Base-by-base conservation (phyloP, 1,140 invertebrate species). In the Camponotus vicinus region DNA sequence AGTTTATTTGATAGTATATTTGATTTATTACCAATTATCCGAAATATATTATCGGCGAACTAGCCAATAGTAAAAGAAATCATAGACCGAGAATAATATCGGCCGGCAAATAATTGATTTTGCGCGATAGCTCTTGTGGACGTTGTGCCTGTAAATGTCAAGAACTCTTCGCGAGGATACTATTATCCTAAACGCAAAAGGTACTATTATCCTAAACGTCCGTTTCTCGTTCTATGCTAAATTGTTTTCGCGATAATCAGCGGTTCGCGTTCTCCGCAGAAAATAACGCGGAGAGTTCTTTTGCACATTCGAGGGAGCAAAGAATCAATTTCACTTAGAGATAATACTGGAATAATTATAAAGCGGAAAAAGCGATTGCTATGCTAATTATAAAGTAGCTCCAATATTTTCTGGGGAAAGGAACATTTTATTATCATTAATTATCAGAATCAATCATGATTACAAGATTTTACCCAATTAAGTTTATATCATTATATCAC, bases 191-290 rank as follows among this genome's bases (percentile, higher is more conserved):
- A 82, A 83, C 27, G 40, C 40, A 27, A 3, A 45, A 45, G 3
- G 40, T 83, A 73, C 69, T 49, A 83, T 83, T 83, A 83, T 83
- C 69, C 40, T 73, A 71, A 82, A 61, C 69, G 69, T 49, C 18
- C 13, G 40, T 73, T 73, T 83, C 69, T 49, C 69, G 7, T 49
- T 37, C 21, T 66, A 7, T 45, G 55, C 79, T 83, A 37, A 73
- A 83, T 73, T 83, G 49, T 83, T 73, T 73, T 73, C 69, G 55
- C 42, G 27, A 75, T 83, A 83, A 83, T 83, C 55, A 40, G 21
- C 13, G 13, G 27, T 73, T 63, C n/a, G 67, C 37, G 66, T 79
- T 79, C 15, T 52, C 45, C 52, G 40, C 27, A 73, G 67, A 21
- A 21, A 21, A 37, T 15, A 34, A 1, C n/a, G 49, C 11, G 21